phyloP scores from a whole-genome alignment of 2,797 vertebrate species.

The Acanthurus lineatus region DNA sequence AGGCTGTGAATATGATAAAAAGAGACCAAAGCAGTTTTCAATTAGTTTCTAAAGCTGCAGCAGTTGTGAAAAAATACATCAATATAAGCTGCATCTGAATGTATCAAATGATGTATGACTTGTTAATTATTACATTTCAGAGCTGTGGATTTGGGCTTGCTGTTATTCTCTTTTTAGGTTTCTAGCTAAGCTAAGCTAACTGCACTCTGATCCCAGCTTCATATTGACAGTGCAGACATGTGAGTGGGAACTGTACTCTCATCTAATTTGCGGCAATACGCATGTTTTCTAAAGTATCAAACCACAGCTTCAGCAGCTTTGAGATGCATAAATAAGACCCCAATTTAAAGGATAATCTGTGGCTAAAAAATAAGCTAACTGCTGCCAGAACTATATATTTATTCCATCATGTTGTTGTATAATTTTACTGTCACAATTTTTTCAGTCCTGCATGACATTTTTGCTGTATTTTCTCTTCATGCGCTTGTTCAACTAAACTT shows the following conservation, averaged over 20 bases:
- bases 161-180: neutral
- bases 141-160: neutral
- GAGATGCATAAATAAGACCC: neutral
- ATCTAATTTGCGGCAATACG: too few species aligned
- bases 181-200: neutral
- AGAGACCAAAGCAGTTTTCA: neutral
- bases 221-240: neutral
- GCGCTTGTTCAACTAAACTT: slow-evolving; percentile 17
- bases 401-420: neutral
- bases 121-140: neutral
- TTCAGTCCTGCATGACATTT: slow-evolving; percentile 1
- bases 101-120: neutral
- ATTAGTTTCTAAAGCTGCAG: neutral
- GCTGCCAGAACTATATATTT: neutral
- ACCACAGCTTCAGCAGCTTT: neutral
- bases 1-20: neutral
- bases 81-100: neutral
- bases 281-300: neutral
- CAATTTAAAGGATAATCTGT: neutral
- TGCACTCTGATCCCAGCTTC: neutral
- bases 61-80: neutral
- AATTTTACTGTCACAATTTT: slow-evolving; percentile 22
- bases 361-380: slow-evolving; percentile 1
- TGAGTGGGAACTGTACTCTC: neutral
- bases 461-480: slow-evolving; percentile 9